phyloP scores from a whole-genome alignment of 2,113 vertebrate genomes.

The Notiomystis cincta region DNA sequence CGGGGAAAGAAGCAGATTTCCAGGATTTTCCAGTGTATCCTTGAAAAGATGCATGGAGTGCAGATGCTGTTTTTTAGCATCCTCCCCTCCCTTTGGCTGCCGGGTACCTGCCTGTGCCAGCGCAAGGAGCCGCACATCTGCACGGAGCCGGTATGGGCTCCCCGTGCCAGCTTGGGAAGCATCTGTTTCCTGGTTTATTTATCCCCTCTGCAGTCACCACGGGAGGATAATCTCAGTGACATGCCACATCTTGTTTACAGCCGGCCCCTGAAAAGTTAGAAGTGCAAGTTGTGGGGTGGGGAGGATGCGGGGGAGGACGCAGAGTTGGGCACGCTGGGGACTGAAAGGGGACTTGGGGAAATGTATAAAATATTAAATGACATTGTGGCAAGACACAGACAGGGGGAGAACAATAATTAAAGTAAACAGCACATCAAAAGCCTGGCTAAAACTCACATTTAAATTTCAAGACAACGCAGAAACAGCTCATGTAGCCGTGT shows the following conservation, averaged over 20 bases:
- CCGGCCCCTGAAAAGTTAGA: constrained; percentile 55
- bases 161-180: constrained; percentile 42
- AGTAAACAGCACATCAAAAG: constrained; percentile 76
- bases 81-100: background rate
- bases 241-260: constrained; percentile 65
- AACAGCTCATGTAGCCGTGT: constrained; percentile 56
- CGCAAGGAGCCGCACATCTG: background rate
- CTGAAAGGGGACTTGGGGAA: constrained; percentile 11
- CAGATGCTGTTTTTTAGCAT: background rate
- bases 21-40: background rate
- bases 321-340: background rate
- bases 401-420: constrained; percentile 70
- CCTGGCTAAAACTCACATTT: constrained; percentile 68
- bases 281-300: constrained; percentile 25
- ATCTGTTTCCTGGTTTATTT: constrained; percentile 68
- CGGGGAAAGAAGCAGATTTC: accelerated
- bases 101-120: background rate
- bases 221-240: constrained; percentile 30
- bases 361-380: constrained; percentile 70
- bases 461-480: constrained; percentile 69
- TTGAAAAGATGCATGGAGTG: background rate
- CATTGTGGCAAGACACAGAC: constrained; percentile 62
- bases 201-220: constrained; percentile 24
- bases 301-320: background rate
- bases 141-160: background rate